Evolutionary conservation across 2,797 vertebrate genomes (phyloP).

Genomic region (Anguilla anguilla): DNA sequence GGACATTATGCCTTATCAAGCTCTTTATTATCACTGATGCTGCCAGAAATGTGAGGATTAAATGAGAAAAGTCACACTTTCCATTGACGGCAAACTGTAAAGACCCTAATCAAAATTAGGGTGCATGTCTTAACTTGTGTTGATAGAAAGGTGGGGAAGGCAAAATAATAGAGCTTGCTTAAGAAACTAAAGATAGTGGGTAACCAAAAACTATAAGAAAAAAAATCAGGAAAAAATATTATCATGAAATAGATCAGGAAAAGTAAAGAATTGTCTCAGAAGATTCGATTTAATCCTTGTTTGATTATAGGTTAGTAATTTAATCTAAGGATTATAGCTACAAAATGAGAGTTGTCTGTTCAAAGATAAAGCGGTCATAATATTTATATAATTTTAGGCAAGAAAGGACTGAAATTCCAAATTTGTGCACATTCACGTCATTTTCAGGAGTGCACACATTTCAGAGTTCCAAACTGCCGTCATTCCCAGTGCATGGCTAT

Average conservation of each 20-base stretch:
- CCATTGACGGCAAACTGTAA: background rate
- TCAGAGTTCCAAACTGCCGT: background rate
- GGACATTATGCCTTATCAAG: background rate
- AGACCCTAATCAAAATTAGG: background rate
- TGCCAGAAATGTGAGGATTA: background rate
- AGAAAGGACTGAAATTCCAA: background rate
- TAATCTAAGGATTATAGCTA: background rate
- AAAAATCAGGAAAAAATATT: background rate
- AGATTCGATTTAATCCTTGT: background rate
- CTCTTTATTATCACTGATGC: background rate
- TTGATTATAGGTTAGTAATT: background rate
- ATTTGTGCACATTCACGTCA: background rate
- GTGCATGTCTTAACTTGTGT: background rate
- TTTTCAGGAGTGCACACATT: background rate
- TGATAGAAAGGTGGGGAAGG: background rate
- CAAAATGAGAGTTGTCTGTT: background rate
- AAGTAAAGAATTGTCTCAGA: background rate
- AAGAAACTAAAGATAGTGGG: background rate
- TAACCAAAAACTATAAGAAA: background rate
- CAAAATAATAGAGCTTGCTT: background rate
- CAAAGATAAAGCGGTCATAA: background rate
- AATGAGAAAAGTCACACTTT: background rate
- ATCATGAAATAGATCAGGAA: too few species aligned
- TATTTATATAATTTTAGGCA: background rate
- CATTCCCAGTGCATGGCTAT: background rate